Evolutionary conservation across 1,140 invertebrate species (phyloP), one percentile per base, ranked within the genome.

Genomic region (Macrosteles quadrilineatus): DNA sequence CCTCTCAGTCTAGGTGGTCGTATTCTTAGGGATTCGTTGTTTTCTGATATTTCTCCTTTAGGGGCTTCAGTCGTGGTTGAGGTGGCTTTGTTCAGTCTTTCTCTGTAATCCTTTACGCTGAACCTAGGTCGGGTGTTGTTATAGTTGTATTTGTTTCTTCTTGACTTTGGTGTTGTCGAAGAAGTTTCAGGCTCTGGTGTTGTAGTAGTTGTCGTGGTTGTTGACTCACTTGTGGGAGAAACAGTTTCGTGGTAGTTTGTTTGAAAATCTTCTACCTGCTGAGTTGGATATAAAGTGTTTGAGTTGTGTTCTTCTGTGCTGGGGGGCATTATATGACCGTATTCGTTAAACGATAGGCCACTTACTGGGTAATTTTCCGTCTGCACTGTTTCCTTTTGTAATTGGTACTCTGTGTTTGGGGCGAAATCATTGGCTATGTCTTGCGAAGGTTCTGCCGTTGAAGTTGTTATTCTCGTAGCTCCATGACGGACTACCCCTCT

Each of bases 41-140:
- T 17, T 27, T 64, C 57, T 29, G 25, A 63, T 19, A 31, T 14
- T 53, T 63, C 53, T 23, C 32, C 30, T 9, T 32, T 30, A 6
- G 67, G 57, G 74, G 73, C 29, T 0, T 73, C 66, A 0, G 76
- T 70, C 0, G 77, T 64, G 1, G 80, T 77, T 17, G 71, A 69
- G 0, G 78, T 76, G 0, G 76, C 76, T 65, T 77, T 78, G 45
- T 81, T 81, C 67, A 83, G 68, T 1, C 81, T 76, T 21, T 77
- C 82, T 73, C 81, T 82, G 73, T 84, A 84, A 59, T 84, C 82
- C 71, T 84, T 77, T 19, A 77, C 74, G 36, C 76, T 77, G 64
- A 77, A 77, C 59, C 76, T 57, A 21, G 76, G 76, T 63, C 76
- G 71, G 0, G 74, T 72, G 17, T 71, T 67, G 64, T 73, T 67